phyloP scores from a whole-genome alignment of 2,888 invertebrate species.

The Cephus pygmeus region DNA sequence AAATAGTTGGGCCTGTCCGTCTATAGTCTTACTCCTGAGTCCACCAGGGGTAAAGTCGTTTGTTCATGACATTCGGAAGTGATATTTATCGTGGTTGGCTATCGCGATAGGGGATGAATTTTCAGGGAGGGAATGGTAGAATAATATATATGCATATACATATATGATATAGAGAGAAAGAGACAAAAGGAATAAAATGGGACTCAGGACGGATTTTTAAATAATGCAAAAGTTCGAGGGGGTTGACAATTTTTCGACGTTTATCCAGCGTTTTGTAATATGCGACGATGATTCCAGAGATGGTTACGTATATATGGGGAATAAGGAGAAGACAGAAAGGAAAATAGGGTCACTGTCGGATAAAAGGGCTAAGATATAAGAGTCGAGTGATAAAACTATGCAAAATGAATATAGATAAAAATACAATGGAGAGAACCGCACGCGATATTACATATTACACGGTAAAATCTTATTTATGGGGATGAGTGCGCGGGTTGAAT shows the following conservation, averaged over 20 bases:
- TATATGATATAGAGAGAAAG: not conserved
- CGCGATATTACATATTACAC: constrained; percentile 55
- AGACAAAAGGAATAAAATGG: not conserved
- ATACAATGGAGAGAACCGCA: constrained; percentile 40
- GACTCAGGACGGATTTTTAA: not conserved
- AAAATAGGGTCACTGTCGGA: constrained; percentile 19
- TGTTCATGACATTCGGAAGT: not conserved
- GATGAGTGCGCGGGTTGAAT: constrained; percentile 28
- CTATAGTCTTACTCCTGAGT: not conserved
- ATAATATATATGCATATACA: not conserved
- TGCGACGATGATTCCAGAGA: constrained; percentile 1
- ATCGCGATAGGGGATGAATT: not conserved
- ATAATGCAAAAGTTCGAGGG: constrained; percentile 5
- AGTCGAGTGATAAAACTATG: constrained; percentile 47
- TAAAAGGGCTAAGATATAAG: constrained; percentile 11
- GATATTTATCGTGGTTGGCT: not conserved
- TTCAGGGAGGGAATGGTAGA: not conserved
- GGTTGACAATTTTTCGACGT: constrained; percentile 9
- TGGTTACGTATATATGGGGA: constrained; percentile 10
- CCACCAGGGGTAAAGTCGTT: not conserved
- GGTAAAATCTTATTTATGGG: constrained; percentile 55
- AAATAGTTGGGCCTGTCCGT: not conserved
- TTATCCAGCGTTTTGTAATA: constrained; percentile 16
- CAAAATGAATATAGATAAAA: constrained; percentile 57
- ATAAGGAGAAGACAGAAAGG: constrained; percentile 15